Base-by-base conservation (phyloP, 2,113 vertebrate genomes). In the Apodemus speciosus region DNA sequence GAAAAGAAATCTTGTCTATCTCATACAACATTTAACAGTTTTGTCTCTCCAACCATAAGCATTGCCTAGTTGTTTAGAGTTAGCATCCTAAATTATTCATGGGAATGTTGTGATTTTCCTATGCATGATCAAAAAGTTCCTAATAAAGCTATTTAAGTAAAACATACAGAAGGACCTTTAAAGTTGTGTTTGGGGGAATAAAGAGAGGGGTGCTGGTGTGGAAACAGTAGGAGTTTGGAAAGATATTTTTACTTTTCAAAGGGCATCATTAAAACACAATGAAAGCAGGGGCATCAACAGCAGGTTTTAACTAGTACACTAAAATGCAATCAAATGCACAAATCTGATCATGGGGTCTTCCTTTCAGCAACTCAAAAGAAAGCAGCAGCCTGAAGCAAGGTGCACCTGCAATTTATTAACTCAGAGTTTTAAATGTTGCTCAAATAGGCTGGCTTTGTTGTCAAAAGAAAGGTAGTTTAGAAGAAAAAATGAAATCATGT, bases 41-140 rank as follows among this genome's bases (percentile, higher is more conserved):
- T 73, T 86, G 72, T 58, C 71, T 83, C 86, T 93, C 73, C 58
- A 76, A 90, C 93, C 90, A 62, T 46, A 69, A 93, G 53, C 51
- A 80, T 30, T 89, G 80, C 7, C 21, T 23, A 66, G 35, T 94
- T 86, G 87, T 35, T 96, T 62, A 84, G 90, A 77, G 23, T n/a
- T 32, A 92, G 85, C 76, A 71, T 77, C 32, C 90, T 96, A 94
- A 95, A 96, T 95, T 90, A 96, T 94, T 96, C 68, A 95, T 56
- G 88, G 35, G 4, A 91, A 90, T 90, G 90, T 91, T 95, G 51
- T 87, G 58, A 95, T 95, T 95, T 95, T 94, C 62, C 27, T 95
- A 66, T 51, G 73, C 23, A 66, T 76, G 38, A 66, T 95, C 68
- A 89, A 94, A 75, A 90, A 80, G 35, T 90, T 92, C 88, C 75